These are phyloP conservation scores for Aldabrachelys gigantea DNA, from an alignment of 2,113 vertebrate genomes.

Conservation along the genomic window DNA sequence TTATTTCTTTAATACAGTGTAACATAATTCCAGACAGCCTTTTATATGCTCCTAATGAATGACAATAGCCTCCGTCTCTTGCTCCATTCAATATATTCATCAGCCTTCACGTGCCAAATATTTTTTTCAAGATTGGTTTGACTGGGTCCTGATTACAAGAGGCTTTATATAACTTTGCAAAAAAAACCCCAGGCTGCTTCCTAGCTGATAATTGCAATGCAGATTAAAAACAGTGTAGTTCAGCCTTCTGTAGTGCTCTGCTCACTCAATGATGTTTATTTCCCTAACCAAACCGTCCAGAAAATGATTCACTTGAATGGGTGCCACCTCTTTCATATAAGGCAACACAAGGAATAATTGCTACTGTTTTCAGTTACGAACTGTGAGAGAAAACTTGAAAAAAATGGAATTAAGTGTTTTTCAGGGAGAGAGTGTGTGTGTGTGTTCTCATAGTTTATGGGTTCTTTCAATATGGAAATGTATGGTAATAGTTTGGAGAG, in stretches of 20 bases:
- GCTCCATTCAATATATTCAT: background rate
- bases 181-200: background rate
- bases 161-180: background rate
- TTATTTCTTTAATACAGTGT: background rate
- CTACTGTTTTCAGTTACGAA: background rate
- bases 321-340: background rate
- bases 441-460: background rate
- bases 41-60: conserved; percentile 44
- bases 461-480: background rate
- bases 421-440: background rate
- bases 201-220: background rate
- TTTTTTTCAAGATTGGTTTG: background rate
- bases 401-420: background rate
- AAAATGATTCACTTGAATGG: background rate
- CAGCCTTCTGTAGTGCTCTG: background rate
- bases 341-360: background rate
- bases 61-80: conserved; percentile 4
- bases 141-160: background rate
- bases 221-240: background rate
- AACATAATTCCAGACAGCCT: conserved; percentile 13
- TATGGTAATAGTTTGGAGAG: background rate
- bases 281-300: background rate
- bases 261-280: background rate
- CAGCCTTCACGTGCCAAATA: background rate
- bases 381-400: background rate